A percentile compares a stretch with the other conserved stretches of the same genome.
These are phyloP conservation scores for Bucco capensis DNA, from an alignment of 2,113 vertebrate species.

Conservation along the genomic window DNA sequence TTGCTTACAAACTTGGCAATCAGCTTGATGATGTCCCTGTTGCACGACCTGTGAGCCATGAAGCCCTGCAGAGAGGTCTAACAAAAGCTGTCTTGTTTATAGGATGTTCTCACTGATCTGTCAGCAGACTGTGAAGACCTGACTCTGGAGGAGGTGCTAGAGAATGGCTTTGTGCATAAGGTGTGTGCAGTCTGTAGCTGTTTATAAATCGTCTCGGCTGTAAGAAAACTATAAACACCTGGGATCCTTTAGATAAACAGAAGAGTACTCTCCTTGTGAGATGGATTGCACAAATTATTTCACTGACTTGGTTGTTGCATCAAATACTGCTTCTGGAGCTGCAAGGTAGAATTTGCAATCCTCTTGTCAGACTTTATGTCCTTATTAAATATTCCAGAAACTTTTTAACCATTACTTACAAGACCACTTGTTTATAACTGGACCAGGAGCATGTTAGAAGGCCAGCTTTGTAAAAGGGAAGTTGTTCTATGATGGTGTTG, in stretches of 20 bases:
- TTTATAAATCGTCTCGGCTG: neutral
- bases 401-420: neutral
- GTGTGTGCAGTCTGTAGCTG: conserved; percentile 54
- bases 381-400: neutral
- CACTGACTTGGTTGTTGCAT: neutral
- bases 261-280: neutral
- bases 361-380: neutral
- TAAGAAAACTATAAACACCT: neutral
- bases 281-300: neutral
- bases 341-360: neutral
- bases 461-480: neutral
- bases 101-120: conserved; percentile 93
- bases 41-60: accelerated
- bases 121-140: conserved; percentile 90
- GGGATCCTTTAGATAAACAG: neutral
- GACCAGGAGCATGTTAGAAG: neutral
- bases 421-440: neutral
- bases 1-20: neutral
- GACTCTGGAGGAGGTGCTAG: conserved; percentile 80
- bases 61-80: neutral
- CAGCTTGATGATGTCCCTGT: neutral
- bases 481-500: neutral
- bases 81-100: neutral
- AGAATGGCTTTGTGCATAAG: conserved; percentile 91
- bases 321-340: neutral